These are phyloP conservation scores for Premnoplex brunnescens DNA, from an alignment of 2,797 vertebrate genomes.

Conservation along the genomic window DNA sequence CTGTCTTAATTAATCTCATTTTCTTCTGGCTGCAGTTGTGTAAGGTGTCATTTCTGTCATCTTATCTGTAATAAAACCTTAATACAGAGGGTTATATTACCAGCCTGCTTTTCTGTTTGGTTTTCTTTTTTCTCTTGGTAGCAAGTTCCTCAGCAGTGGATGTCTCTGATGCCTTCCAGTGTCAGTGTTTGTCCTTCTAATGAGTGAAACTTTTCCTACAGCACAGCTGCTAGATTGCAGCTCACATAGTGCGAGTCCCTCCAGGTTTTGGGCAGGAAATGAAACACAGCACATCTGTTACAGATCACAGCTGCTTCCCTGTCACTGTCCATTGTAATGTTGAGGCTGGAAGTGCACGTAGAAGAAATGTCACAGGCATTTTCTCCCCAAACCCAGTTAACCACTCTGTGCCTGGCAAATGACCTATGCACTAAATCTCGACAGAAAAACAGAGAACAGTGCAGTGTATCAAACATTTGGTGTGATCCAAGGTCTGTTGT, in stretches of 20 bases:
- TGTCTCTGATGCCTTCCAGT: neutral
- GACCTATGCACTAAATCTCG: neutral
- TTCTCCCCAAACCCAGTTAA: neutral
- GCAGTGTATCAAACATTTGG: neutral
- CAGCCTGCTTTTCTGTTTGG: neutral
- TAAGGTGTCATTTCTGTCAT: neutral
- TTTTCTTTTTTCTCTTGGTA: neutral
- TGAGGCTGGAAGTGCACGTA: neutral
- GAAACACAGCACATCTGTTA: slow-evolving; percentile 4
- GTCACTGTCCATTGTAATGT: neutral
- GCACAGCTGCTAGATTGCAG: neutral
- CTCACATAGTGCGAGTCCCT: neutral
- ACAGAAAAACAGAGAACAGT: neutral
- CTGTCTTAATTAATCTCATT: neutral
- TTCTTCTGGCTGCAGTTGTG: neutral
- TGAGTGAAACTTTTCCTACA: neutral
- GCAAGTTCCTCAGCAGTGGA: neutral
- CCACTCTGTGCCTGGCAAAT: neutral
- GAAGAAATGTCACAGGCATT: neutral
- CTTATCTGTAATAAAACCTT: neutral
- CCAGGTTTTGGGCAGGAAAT: slow-evolving; percentile 13
- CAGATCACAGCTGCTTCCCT: neutral
- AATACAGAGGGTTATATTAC: neutral
- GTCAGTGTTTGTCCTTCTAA: neutral
- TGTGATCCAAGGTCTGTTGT: neutral